Base-by-base conservation (phyloP, 35 echinoderm and acorn worm genomes). In the Amphiura filiformis region DNA sequence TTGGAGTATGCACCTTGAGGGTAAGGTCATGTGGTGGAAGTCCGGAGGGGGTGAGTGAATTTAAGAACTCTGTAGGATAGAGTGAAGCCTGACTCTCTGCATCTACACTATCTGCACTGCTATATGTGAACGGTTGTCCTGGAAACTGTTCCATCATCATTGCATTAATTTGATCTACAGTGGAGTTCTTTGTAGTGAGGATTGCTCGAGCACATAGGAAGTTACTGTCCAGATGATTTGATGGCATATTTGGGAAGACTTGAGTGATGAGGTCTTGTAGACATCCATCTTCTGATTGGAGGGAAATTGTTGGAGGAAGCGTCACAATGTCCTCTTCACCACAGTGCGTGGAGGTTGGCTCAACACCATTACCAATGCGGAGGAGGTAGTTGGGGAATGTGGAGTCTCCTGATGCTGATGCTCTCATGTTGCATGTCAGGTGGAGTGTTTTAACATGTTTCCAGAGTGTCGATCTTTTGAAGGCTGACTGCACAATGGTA, bases 41-140 rank as follows among this genome's bases (percentile, higher is more conserved):
- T 2, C 89, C 81, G 39, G 89, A 77, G 26, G 81, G 89, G 15
- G 80, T 84, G 1, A 90, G 64, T 3, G 81, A 37, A 47, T 90
- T 90, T 0, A 90, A 56, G 35, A 91, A 91, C 37, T 91, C 89
- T 78, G 39, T 44, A 5, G 81, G 89, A 65, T 85, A 85, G 17
- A 70, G 11, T 0, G 79, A 13, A 9, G 33, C 18, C 23, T 84
- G 33, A 35, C 85, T 28, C 34, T 90, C 89, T 23, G 31, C n/a
- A 17, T 26, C 15, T 20, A 90, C 82, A 30, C 56, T 65, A 44
- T 90, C 89, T 14, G 57, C 12, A 84, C 89, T 90, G 36, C 28
- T 26, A 37, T 76, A 90, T 42, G 89, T 89, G 52, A 57, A 5
- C 3, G 26, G 34, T 26, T 76, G 14, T 64, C 36, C 56, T 31